Evolutionary conservation across 2,113 vertebrate species (phyloP).

Genomic region (Hymenochirus boettgeri): DNA sequence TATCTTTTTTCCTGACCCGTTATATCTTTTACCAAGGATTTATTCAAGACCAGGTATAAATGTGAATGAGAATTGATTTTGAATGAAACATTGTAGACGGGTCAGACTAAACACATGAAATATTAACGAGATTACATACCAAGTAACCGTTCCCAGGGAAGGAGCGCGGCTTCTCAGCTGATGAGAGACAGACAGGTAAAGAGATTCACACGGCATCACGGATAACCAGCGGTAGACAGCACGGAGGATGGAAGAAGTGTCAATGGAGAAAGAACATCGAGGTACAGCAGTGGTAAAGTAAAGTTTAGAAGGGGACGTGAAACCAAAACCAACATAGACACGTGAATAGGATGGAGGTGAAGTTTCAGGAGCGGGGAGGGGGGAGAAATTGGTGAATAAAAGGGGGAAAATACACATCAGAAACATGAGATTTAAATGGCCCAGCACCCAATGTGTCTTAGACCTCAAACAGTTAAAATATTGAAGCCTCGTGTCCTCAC

Average conservation of each 20-base stretch:
- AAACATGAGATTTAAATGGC: neutral
- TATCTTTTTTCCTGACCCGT: too few relatives aligned
- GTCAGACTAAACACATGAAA: too few relatives aligned
- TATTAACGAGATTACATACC: conserved; percentile 69
- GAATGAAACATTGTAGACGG: neutral
- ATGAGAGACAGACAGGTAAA: conserved; percentile 75
- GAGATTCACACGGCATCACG: conserved; percentile 69
- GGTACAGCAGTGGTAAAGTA: conserved; percentile 21
- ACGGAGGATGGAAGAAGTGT: conserved; percentile 39
- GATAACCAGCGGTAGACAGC: conserved; percentile 52
- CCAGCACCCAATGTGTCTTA: too few relatives aligned
- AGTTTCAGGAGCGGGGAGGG: neutral
- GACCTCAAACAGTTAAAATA: too few relatives aligned
- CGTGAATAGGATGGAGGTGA: conserved; percentile 23
- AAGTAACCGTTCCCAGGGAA: conserved; percentile 70
- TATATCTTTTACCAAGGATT: too few relatives aligned
- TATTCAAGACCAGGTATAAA: too few relatives aligned
- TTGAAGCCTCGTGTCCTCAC: too few relatives aligned
- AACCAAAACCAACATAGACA: too few relatives aligned
- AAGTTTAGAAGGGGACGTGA: conserved; percentile 21
- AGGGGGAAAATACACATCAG: conserved; percentile 45
- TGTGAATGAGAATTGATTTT: too few relatives aligned
- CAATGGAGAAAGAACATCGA: conserved; percentile 15
- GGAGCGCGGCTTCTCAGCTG: conserved; percentile 73
- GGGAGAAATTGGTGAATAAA: conserved; percentile 26